Conservation (phyloP, 2,888 invertebrate genomes). For the Branchellion lobata region DNA sequence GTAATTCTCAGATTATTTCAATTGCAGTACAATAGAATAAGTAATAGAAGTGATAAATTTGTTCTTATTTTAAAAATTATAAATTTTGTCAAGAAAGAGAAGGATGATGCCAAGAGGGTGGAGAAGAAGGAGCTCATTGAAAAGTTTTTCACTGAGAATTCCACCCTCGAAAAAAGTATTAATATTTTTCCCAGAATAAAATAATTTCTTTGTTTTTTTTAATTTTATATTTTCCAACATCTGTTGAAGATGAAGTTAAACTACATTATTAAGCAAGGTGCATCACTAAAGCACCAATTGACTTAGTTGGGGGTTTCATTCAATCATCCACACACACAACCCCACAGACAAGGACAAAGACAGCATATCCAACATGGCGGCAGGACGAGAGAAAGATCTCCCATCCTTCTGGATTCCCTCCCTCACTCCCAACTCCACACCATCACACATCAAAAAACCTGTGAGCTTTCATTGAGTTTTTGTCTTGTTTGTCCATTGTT, state of each 20-base stretch:
- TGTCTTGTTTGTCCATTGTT: neutral
- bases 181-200: too few species aligned
- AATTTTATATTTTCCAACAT: too few species aligned
- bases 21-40: too few species aligned
- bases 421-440: constrained; percentile 81
- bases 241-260: too few species aligned
- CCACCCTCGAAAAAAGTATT: neutral
- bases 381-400: constrained; percentile 76
- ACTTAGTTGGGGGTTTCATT: too few species aligned
- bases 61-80: neutral
- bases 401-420: constrained; percentile 97
- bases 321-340: neutral
- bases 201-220: too few species aligned
- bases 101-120: constrained; percentile 72
- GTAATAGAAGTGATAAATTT: neutral
- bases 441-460: constrained; percentile 75
- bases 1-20: too few species aligned
- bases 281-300: too few species aligned
- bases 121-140: constrained; percentile 68
- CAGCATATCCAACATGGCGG: constrained; percentile 75
- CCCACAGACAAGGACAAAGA: neutral
- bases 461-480: constrained; percentile 62
- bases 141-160: constrained; percentile 41
- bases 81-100: constrained; percentile 66
- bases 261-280: too few species aligned